These are phyloP conservation scores for Masticophis lateralis DNA, from an alignment of 2,797 vertebrate genomes.

Conservation along the genomic window DNA sequence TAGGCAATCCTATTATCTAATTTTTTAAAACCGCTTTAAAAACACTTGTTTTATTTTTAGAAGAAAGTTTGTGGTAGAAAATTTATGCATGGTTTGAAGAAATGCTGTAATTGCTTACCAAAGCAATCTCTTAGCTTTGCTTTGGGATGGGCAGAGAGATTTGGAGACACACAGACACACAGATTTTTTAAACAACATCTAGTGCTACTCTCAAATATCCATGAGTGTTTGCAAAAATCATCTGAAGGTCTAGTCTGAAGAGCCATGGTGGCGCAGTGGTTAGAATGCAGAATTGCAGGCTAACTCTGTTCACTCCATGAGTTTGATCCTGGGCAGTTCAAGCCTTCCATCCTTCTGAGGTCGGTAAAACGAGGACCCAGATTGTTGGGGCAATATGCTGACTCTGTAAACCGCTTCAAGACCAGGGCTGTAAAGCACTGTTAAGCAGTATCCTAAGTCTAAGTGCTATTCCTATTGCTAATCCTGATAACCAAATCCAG, in stretches of 20 bases:
- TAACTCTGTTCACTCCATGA: background rate
- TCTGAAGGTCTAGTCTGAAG: background rate
- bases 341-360: background rate
- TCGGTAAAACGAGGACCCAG: background rate
- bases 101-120: too few relatives aligned
- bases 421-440: background rate
- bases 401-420: background rate
- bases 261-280: background rate
- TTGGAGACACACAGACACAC: background rate
- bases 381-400: too few relatives aligned
- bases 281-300: background rate
- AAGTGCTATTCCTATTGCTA: background rate
- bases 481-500: constrained; percentile 40
- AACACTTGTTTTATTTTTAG: background rate
- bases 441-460: too few relatives aligned
- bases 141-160: background rate
- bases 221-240: constrained; percentile 21
- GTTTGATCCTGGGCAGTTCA: background rate
- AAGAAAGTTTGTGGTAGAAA: background rate
- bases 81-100: background rate
- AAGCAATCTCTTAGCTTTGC: background rate
- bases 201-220: background rate
- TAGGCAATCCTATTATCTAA: background rate
- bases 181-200: background rate
- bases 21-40: background rate